Percentiles rank a stretch among this genome's conserved stretches.
These are phyloP conservation scores for Bufotes viridis DNA, from an alignment of 2,797 vertebrate species.

Conservation along the genomic window DNA sequence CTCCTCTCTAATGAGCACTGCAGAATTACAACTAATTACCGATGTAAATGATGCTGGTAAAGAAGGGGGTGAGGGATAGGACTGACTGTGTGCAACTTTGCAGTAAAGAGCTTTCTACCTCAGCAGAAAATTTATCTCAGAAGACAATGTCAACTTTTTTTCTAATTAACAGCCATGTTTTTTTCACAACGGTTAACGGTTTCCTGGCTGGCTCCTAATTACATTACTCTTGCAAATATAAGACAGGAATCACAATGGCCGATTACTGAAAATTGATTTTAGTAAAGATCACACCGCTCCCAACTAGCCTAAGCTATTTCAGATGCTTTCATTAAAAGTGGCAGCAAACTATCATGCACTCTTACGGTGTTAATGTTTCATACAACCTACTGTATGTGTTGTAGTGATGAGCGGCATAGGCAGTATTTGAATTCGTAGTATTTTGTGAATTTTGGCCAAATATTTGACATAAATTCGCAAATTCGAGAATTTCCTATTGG, in stretches of 20 bases:
- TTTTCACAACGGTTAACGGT: conserved; percentile 41
- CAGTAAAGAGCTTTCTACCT: conserved; percentile 89
- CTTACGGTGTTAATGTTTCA: too few species aligned
- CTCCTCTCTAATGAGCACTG: conserved; percentile 81
- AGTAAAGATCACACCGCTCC: neutral
- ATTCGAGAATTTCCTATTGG: too few species aligned
- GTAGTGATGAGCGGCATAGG: too few species aligned
- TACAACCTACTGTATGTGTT: too few species aligned
- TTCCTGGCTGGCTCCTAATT: conserved; percentile 32
- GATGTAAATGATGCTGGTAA: conserved; percentile 87
- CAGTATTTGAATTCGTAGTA: too few species aligned
- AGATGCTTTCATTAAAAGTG: too few species aligned
- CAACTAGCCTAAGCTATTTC: neutral
- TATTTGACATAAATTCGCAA: too few species aligned
- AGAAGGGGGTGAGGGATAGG: conserved; percentile 69
- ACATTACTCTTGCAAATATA: conserved; percentile 16
- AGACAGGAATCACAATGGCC: neutral
- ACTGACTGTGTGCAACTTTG: conserved; percentile 83
- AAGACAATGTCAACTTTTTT: conserved; percentile 90
- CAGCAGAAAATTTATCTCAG: conserved; percentile 87
- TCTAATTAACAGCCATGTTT: conserved; percentile 65
- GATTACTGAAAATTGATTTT: neutral
- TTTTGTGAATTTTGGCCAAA: too few species aligned
- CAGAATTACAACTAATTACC: conserved; percentile 90
- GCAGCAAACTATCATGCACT: too few species aligned